Base-by-base conservation (phyloP, 2,113 vertebrate genomes). In the Glareola pratincola region DNA sequence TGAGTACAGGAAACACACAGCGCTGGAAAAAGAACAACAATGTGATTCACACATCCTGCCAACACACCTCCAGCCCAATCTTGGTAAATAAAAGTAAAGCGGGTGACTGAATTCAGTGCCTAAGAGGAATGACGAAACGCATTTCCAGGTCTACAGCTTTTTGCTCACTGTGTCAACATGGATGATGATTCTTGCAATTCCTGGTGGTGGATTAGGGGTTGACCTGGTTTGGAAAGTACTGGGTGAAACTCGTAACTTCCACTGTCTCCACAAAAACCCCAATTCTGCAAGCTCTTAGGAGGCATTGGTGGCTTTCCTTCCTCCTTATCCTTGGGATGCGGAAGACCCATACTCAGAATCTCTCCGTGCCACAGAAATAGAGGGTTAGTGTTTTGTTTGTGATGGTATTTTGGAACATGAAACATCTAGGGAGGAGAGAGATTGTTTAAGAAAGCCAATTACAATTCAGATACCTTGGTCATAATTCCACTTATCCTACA, bases 1-100 rank as follows among this genome's bases (percentile, higher is more conserved):
- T 48, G 30, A 56, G 5, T 7, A 34, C 14, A 41, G 67, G 69
- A 79, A 62, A 51, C 14, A 39, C 24, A 18, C 8, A 56, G 34
- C 0, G 0, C 7, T 59, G 17, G 29, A 50, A 62, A 48, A 54
- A 74, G 37, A 85, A 78, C 0, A 6, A 36, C n/a, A 64, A 2
- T 0, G 1, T 37, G 26, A 54, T 56, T 84, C 20, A 32, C 43
- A 14, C 11, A 72, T 85, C 45, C 54, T 63, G 76, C 67, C 45
- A 66, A 39, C 0, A 5, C 10, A 57, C 27, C 19, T 77, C n/a
- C 56, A 76, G 63, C 29, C 34, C 3, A 6, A 20, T 20, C 43
- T 54, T 50, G 29, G 24, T 59, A 88, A 88, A 67, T 41, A 47
- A 41, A 88, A 43, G 26, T 17, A 50, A 93, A 85, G 85, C 10